These are phyloP conservation scores for Coregonus clupeaformis DNA, from an alignment of 2,113 vertebrate species.

Conservation along the genomic window DNA sequence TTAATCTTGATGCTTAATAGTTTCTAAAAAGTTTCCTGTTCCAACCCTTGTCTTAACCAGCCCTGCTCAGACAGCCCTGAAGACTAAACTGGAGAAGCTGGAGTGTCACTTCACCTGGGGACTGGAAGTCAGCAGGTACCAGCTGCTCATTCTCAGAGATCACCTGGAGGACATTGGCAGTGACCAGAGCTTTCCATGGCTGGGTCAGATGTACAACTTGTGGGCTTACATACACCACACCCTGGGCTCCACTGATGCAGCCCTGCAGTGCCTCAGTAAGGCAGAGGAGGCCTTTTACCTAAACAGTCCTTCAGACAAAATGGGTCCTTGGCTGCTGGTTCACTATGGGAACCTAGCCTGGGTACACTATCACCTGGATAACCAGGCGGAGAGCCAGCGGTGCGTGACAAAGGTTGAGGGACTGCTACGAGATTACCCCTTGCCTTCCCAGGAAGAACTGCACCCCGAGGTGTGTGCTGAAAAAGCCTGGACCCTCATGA, in stretches of 20 bases:
- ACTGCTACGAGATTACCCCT: conserved; percentile 34
- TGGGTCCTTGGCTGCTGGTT: conserved; percentile 61
- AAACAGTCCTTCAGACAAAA: conserved; percentile 46
- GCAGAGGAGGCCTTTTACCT: conserved; percentile 54
- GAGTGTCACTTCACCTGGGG: conserved; percentile 63
- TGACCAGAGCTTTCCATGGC: conserved; percentile 43
- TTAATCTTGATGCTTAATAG: neutral
- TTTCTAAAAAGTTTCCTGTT: neutral
- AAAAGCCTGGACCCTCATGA: conserved; percentile 67
- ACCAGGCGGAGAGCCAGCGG: conserved; percentile 20
- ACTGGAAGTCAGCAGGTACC: conserved; percentile 12
- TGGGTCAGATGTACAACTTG: conserved; percentile 66
- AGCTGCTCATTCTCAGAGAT: conserved; percentile 33
- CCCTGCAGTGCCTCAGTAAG: conserved; percentile 36
- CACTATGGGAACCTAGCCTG: conserved; percentile 63
- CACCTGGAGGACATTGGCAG: conserved; percentile 51
- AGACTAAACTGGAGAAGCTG: conserved; percentile 42
- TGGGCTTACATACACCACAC: conserved; percentile 46
- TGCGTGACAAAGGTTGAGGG: conserved; percentile 36
- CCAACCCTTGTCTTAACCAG: conserved; percentile 19
- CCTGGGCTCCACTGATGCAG: conserved; percentile 7
- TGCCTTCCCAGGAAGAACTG: conserved; percentile 37
- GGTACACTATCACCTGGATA: conserved; percentile 43
- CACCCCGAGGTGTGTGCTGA: conserved; percentile 61
- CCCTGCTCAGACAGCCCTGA: conserved; percentile 7